phyloP scores from a whole-genome alignment of 2,113 vertebrate species.

The Euleptes europaea region DNA sequence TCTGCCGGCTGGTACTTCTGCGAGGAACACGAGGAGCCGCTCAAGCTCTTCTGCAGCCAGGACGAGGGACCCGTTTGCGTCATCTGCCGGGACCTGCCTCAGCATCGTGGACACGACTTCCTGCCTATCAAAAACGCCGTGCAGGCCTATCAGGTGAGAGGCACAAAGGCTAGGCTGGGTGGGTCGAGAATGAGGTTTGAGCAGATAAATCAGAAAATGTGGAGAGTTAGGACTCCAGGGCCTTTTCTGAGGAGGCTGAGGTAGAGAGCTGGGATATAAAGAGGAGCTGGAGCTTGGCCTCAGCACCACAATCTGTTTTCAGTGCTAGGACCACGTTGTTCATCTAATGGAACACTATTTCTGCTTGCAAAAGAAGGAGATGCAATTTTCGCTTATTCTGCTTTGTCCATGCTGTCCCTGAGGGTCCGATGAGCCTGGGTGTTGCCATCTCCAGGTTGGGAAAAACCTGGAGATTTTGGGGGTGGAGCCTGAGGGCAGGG shows the following conservation, averaged over 20 bases:
- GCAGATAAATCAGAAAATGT: background rate
- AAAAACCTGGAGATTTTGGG: no score
- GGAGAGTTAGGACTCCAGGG: background rate
- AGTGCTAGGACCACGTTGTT: background rate
- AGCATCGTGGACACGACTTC: conserved; percentile 24
- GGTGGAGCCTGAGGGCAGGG: no score
- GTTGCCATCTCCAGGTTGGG: no score
- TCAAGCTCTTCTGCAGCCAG: conserved; percentile 33
- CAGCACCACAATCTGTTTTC: background rate
- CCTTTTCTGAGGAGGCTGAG: background rate
- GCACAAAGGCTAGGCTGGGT: background rate
- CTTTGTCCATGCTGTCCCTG: no score
- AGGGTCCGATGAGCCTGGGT: no score
- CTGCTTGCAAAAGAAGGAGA: no score
- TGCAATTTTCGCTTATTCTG: no score
- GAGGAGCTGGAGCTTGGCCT: background rate
- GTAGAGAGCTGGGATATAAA: background rate
- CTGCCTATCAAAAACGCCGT: conserved; percentile 9
- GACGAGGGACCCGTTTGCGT: background rate
- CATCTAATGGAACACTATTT: no score
- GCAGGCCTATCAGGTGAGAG: conserved; percentile 16
- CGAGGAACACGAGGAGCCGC: conserved; percentile 10
- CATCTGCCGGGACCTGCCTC: conserved; percentile 35
- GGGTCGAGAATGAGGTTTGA: background rate
- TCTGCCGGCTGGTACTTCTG: conserved; percentile 1